Conservation (phyloP, 2,797 vertebrate genomes). For the Salarias fasciatus region DNA sequence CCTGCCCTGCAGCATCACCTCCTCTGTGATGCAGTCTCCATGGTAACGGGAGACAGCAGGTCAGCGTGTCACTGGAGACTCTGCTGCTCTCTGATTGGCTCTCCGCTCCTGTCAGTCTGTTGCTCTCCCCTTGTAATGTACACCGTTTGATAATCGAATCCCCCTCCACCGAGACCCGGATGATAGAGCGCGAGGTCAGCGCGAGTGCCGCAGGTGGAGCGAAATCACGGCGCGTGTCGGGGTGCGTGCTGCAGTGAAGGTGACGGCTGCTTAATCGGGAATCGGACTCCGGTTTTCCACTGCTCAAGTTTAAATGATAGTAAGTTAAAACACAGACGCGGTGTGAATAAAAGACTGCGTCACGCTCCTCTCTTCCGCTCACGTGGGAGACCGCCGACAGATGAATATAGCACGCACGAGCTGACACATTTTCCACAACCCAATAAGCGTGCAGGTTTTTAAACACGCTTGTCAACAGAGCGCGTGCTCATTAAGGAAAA, state of each 20-base stretch:
- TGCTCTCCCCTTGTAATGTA: constrained; percentile 43
- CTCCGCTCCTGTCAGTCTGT: constrained; percentile 49
- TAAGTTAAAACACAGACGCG: not conserved
- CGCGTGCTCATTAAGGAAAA: constrained; percentile 29
- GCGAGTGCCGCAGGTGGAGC: constrained; percentile 42
- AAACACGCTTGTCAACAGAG: constrained; percentile 11
- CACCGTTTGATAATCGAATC: constrained; percentile 60
- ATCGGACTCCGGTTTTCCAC: not conserved
- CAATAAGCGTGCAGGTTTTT: constrained; percentile 55
- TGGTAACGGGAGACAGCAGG: constrained; percentile 78
- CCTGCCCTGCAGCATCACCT: constrained; percentile 49
- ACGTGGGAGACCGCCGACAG: constrained; percentile 65
- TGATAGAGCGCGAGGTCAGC: constrained; percentile 50
- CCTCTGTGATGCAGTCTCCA: constrained; percentile 71
- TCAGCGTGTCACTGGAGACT: constrained; percentile 78
- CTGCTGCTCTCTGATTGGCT: constrained; percentile 70
- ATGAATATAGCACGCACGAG: constrained; percentile 71
- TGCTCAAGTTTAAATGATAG: not conserved
- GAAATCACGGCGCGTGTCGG: constrained; percentile 17
- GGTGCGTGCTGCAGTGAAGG: constrained; percentile 6
- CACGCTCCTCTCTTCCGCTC: constrained; percentile 63
- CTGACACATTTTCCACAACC: constrained; percentile 74
- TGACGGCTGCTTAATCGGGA: not conserved
- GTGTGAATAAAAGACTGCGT: constrained; percentile 60
- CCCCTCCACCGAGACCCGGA: constrained; percentile 34